phyloP scores from a whole-genome alignment of 1,140 invertebrate species.

The Temnothorax nylanderi region DNA sequence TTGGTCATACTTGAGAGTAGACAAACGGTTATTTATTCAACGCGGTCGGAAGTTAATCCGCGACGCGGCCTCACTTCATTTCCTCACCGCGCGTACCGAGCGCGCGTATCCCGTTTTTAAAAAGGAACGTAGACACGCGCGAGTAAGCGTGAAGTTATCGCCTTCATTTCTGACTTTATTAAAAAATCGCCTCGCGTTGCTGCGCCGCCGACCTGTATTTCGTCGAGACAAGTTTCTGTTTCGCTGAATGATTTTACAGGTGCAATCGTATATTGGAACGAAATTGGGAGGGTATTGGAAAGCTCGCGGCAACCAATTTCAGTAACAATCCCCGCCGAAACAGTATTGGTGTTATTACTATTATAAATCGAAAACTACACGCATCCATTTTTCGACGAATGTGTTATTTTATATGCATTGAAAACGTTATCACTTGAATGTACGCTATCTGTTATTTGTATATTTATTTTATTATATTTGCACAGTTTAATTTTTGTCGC shows the following conservation, averaged over 20 bases:
- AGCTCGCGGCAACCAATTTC: constrained; percentile 11
- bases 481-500: constrained; percentile 1
- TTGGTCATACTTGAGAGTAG: constrained; percentile 35
- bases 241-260: neutral
- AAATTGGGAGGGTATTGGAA: neutral
- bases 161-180: constrained; percentile 34
- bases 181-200: constrained; percentile 2
- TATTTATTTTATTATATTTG: constrained; percentile 34
- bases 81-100: neutral
- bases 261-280: neutral
- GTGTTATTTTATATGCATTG: neutral
- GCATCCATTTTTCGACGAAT: constrained; percentile 8
- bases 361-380: neutral
- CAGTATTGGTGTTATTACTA: neutral
- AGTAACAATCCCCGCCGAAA: neutral
- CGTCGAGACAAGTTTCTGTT: neutral
- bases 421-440: neutral
- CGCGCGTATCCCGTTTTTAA: constrained; percentile 13
- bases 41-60: constrained; percentile 58
- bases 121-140: constrained; percentile 21
- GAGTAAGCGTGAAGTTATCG: neutral
- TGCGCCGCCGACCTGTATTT: neutral
- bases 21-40: constrained; percentile 58
- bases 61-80: constrained; percentile 54
- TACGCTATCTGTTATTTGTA: neutral